Base-by-base conservation (phyloP, 2,113 vertebrate genomes). In the Zosterops lateralis region DNA sequence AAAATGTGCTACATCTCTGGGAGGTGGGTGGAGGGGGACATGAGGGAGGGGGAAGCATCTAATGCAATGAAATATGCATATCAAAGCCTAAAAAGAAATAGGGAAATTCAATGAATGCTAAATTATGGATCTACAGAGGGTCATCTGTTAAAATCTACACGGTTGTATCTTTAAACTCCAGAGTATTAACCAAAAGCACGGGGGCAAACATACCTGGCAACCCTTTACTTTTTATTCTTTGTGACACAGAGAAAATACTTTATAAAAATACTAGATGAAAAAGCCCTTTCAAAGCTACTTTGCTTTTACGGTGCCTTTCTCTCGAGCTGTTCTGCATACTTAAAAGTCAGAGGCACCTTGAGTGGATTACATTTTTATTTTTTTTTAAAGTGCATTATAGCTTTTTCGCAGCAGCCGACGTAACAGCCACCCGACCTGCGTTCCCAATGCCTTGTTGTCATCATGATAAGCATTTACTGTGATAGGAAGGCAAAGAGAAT, bases 321-420 rank as follows among this genome's bases (percentile, higher is more conserved):
- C 89, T 84, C 5, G 29, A 92, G 94, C 95, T 96, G 92, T 89
- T 98, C 97, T 97, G 97, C 97, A 97, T 97, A 96, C 96, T 98
- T 97, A 97, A 96, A 98, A 97, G 97, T 97, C 98, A 97, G 96
- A 93, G 86, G 95, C 95, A 97, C 96, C 97, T 97, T 97, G 96
- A 97, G 95, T 90, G 82, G 90, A 90, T 96, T 68, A 90, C 92
- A 88, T 93, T 81, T 74, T 67, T 72, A 45, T 80, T 94, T 93
- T 93, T 93, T 94, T 95, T 88, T 67, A 11, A 95, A 92, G 91
- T 92, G 88, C 82, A 83, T 89, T 80, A 91, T 85, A 80, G 80
- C 93, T 88, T 95, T 94, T 60, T 95, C 8, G 5, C 86, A 56
- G 87, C 83, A 93, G 92, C 70, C 89, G 40, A 96, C 81, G 74